Base-by-base conservation (phyloP, 2,113 vertebrate genomes). In the Poeciliopsis occidentalis region DNA sequence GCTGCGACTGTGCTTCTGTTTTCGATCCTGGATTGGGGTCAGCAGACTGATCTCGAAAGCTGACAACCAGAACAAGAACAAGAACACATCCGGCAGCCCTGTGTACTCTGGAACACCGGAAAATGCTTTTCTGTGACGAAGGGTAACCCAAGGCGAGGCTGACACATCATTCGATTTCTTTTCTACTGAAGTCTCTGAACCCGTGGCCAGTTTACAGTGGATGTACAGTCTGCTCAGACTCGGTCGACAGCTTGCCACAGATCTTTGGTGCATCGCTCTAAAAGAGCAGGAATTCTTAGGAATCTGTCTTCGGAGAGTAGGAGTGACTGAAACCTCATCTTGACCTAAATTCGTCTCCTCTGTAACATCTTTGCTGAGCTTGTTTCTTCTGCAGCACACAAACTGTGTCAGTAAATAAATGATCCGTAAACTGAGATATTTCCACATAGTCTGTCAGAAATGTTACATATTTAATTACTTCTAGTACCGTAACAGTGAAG, bases 1-100 rank as follows among this genome's bases (percentile, higher is more conserved):
- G 69, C 54, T 76, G 72, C 4, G 78, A 79, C 60, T 75, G 51
- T 44, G 8, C 57, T 84, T 83, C 83, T 54, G 63, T 63, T 82
- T 60, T 78, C 82, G 66, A 89, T 79, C 79, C 44, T 29, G n/a
- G 76, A 78, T 86, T 76, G 78, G 60, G 81, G 80, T 86, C 80
- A 81, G 30, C 34, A 68, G 39, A 85, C 70, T 85, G 77, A 79
- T 37, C 54, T 69, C 3, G 24, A 77, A 29, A 27, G 51, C 67
- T 81, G 81, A 84, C 54, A 64, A 69, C 26, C 17, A 61, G 51
- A 87, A 81, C 26, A 26, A 61, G 51, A 87, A 81, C 76, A 79
- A 72, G 65, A 83, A 84, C 24, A 34, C 41, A 82, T 76, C 66
- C 32, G 75, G 69, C 47, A 72, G 70, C 67, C 81, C 62, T 63